Evolutionary conservation across 2,888 invertebrate species (phyloP), one percentile per base, ranked within the genome.

Genomic region (Chloroclysta siterata): DNA sequence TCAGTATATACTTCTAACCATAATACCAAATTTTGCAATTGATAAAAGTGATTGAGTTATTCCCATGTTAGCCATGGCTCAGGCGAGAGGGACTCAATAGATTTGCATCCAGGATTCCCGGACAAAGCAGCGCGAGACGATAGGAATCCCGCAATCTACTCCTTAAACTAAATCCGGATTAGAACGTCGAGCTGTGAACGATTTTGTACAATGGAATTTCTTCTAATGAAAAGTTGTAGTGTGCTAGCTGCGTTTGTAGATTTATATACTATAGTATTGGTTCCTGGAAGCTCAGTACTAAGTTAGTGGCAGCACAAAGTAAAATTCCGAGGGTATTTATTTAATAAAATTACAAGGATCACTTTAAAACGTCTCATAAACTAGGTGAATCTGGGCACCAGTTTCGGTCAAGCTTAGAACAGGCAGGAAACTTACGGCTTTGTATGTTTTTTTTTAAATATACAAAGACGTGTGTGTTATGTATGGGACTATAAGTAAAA

Each of bases 21-120:
- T n/a, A n/a, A n/a, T n/a, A n/a, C n/a, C 36, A 3, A 22, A 22
- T 22, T 1, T 39, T 39, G 36, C 17, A 17, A 17, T 11, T n/a
- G n/a, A n/a, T n/a, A n/a, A 46, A 42, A 29, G 51, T 58, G 29
- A 17, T 48, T 51, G 47, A 55, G 58, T 10, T 55, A 44, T 48
- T 42, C 28, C 11, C 28, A 6, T 11, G 2, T n/a, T 15, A 29
- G 42, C 54, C 47, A 47, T 54, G 42, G 5, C 29, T 46, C 33
- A 46, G 53, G 74, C 65, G 68, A 65, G 72, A 66, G 77, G 79
- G 77, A 77, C 82, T 82, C 83, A 83, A 87, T 88, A 85, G 87
- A 88, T 89, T 87, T 88, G 87, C 87, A 88, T 88, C 83, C 72
- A 73, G 79, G 73, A 79, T 76, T 78, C 76, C 77, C 79, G 83